Percentiles rank a stretch among this genome's conserved stretches.
These are phyloP conservation scores for Cotesia chilonis DNA, from an alignment of 1,140 invertebrate genomes.

Conservation along the genomic window DNA sequence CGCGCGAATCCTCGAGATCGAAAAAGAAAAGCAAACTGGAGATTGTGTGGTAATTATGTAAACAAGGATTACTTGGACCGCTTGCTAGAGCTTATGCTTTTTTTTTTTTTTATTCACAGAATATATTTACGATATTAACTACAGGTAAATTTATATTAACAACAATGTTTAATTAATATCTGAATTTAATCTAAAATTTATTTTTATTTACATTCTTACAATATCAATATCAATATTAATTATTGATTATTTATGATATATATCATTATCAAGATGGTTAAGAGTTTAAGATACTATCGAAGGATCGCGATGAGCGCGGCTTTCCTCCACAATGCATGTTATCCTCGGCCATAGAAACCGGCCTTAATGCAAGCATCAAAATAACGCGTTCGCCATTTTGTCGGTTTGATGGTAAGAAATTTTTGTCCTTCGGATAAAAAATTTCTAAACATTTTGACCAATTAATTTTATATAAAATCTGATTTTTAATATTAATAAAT, in stretches of 20 bases:
- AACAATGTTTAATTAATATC: neutral
- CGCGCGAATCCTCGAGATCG: conserved; percentile 46
- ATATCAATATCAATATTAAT: too few species aligned
- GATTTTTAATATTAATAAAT: too few species aligned
- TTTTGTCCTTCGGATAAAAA: too few species aligned
- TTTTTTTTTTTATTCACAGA: conserved; percentile 40
- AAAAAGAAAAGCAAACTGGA: conserved; percentile 45
- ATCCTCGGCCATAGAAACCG: neutral
- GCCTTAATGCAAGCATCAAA: too few species aligned
- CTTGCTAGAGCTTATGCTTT: conserved; percentile 44
- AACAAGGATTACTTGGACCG: conserved; percentile 43
- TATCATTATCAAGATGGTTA: too few species aligned
- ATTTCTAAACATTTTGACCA: too few species aligned
- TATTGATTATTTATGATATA: too few species aligned
- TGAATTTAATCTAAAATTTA: too few species aligned
- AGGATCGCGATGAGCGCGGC: conserved; percentile 25
- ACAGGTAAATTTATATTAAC: conserved; percentile 15
- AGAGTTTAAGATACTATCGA: conserved; percentile 15
- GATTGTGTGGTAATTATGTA: conserved; percentile 46
- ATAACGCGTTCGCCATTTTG: too few species aligned
- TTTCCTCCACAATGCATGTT: conserved; percentile 11
- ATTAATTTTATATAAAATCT: too few species aligned
- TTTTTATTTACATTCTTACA: too few species aligned
- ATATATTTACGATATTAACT: conserved; percentile 30
- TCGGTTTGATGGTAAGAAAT: too few species aligned